Evolutionary conservation across 2,797 vertebrate genomes (phyloP).

Genomic region (Meriones psammophilus): DNA sequence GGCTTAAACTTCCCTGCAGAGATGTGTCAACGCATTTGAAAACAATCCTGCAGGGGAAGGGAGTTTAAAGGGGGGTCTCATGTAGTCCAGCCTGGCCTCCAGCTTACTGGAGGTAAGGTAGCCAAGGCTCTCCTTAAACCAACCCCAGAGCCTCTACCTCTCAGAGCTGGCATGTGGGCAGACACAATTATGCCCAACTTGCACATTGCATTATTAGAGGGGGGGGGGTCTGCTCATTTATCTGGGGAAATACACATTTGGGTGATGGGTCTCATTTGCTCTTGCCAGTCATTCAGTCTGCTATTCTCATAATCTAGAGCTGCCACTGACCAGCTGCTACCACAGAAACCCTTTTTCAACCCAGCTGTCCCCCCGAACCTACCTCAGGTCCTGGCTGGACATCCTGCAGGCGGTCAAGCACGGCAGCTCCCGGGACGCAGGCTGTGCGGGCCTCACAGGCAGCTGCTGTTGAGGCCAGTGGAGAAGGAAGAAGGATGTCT

Average conservation of each 20-base stretch:
- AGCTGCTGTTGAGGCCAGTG: not conserved
- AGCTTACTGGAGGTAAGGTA: not conserved
- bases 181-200: no score
- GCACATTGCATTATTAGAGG: not conserved
- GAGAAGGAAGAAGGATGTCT: not conserved
- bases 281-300: not conserved
- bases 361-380: not conserved
- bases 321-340: not conserved
- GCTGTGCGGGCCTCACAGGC: not conserved
- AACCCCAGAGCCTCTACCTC: not conserved
- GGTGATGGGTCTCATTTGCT: not conserved
- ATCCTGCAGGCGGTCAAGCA: not conserved
- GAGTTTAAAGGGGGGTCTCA: not conserved
- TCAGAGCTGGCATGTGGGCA: not conserved
- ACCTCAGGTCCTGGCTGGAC: slow-evolving; percentile 77
- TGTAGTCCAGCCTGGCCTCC: not conserved
- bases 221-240: not conserved
- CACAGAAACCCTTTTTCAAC: not conserved
- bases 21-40: not conserved
- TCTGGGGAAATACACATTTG: not conserved
- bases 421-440: not conserved
- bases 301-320: not conserved
- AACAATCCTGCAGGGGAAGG: not conserved
- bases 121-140: not conserved
- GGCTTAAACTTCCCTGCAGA: not conserved